Conservation (phyloP, 2,888 invertebrate genomes). For the Macaria notata region DNA sequence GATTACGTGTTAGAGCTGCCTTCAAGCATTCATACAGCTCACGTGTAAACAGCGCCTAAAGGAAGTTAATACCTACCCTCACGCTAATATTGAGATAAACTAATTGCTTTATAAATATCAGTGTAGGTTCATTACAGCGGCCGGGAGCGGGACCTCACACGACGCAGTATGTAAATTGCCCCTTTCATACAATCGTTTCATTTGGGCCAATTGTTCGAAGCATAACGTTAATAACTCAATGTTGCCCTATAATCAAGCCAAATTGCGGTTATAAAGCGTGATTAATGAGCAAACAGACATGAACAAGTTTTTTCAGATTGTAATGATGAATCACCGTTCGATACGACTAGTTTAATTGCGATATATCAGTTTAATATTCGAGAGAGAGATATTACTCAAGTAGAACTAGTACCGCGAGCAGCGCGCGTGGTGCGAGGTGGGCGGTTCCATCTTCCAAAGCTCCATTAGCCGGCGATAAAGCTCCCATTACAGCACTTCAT, state of each 20-base stretch:
- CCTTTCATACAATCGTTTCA: constrained; percentile 31
- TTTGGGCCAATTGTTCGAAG: constrained; percentile 30
- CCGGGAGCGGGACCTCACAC: constrained; percentile 44
- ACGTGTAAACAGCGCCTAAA: constrained; percentile 33
- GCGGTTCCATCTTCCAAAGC: constrained; percentile 44
- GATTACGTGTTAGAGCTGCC: not conserved
- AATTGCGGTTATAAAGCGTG: constrained; percentile 33
- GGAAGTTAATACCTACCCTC: constrained; percentile 56
- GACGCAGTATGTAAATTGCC: constrained; percentile 31
- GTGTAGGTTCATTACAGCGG: constrained; percentile 54
- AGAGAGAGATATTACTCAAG: constrained; percentile 12
- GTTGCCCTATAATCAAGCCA: constrained; percentile 31
- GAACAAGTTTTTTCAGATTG: constrained; percentile 4
- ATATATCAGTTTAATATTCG: constrained; percentile 3
- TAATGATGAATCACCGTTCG: constrained; percentile 6
- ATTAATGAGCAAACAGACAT: constrained; percentile 26
- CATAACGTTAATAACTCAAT: constrained; percentile 33
- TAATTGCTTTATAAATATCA: constrained; percentile 67
- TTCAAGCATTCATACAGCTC: constrained; percentile 13
- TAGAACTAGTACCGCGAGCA: constrained; percentile 8
- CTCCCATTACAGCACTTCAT: constrained; percentile 65
- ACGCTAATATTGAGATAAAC: constrained; percentile 65
- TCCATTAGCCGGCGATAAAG: constrained; percentile 63
- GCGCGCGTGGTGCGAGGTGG: constrained; percentile 35
- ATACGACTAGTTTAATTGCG: constrained; percentile 1